A percentile compares a stretch with the other conserved stretches of the same genome.
phyloP scores from a whole-genome alignment of 2,888 invertebrate genomes.

The Ophion costatus region DNA sequence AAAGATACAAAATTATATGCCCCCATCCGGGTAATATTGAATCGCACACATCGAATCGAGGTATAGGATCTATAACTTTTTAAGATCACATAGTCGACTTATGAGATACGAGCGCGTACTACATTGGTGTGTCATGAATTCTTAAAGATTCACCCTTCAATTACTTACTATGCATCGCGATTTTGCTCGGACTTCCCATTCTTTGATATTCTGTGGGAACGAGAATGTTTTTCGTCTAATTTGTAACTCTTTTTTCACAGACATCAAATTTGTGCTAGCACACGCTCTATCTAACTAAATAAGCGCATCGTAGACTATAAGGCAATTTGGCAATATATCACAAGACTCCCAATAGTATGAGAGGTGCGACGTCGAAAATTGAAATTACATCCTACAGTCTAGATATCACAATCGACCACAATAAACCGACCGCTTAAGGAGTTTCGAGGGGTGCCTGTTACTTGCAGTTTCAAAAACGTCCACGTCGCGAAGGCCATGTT shows the following conservation, averaged over 20 bases:
- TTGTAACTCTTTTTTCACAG: neutral
- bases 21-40: conserved; percentile 18
- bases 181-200: neutral
- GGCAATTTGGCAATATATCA: neutral
- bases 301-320: neutral
- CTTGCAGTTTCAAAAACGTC: neutral
- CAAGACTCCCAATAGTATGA: neutral
- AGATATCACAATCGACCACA: conserved; percentile 41
- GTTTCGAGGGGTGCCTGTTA: neutral
- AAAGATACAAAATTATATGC: conserved; percentile 74
- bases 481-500: neutral
- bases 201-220: neutral
- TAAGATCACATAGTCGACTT: conserved; percentile 33
- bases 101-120: conserved; percentile 15
- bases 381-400: conserved; percentile 1
- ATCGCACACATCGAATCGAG: conserved; percentile 21
- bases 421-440: neutral
- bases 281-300: neutral
- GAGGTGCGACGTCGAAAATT: neutral
- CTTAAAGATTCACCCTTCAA: conserved; percentile 9
- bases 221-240: neutral
- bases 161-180: neutral
- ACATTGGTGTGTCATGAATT: neutral
- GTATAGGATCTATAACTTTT: neutral
- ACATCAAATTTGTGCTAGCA: neutral